Conservation (phyloP, 1,140 invertebrate species). For the Spodoptera litura region DNA sequence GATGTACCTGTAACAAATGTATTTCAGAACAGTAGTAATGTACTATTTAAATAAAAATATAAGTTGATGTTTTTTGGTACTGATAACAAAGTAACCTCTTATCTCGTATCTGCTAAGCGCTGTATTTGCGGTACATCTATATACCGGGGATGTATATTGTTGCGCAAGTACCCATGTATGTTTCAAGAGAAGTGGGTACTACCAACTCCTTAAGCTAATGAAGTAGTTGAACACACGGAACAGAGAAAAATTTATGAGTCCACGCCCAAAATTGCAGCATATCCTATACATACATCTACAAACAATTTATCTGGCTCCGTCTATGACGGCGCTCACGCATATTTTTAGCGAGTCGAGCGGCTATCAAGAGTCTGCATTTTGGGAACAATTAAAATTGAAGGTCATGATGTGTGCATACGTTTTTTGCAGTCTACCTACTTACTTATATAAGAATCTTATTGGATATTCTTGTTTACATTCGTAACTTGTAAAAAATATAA, state of each 20-base stretch:
- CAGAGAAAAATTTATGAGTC: background rate
- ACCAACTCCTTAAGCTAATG: background rate
- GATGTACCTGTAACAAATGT: background rate
- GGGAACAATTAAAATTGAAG: background rate
- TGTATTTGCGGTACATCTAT: constrained; percentile 13
- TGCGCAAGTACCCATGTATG: background rate
- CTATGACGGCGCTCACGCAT: constrained; percentile 23
- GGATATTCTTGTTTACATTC: background rate
- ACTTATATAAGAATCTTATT: background rate
- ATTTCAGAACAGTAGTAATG: background rate
- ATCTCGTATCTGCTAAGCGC: constrained; percentile 16
- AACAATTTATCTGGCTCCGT: constrained; percentile 4
- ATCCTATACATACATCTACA: background rate
- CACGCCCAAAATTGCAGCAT: constrained; percentile 23
- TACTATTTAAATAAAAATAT: background rate
- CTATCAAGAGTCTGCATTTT: background rate
- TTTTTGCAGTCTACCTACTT: background rate
- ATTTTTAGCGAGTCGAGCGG: background rate
- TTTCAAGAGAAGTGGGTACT: background rate
- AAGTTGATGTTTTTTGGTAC: background rate
- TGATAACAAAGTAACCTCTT: constrained; percentile 48
- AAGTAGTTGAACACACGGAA: background rate
- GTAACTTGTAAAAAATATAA: too few species aligned
- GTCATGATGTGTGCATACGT: background rate
- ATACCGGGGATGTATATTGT: background rate